Base-by-base conservation (phyloP, 2,888 invertebrate genomes). In the Dendrolimus pini region DNA sequence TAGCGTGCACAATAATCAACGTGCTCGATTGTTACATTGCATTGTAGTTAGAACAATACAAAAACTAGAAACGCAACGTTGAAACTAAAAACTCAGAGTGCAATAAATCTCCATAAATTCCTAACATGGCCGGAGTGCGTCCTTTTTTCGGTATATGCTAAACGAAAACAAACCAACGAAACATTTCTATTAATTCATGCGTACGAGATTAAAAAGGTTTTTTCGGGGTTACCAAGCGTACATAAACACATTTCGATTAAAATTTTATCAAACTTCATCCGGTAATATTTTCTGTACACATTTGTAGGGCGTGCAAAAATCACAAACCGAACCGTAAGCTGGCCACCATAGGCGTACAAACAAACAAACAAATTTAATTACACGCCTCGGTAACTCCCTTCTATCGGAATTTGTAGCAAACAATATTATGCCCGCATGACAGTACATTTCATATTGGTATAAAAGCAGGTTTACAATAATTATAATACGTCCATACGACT, bases 361-460 rank as follows among this genome's bases (percentile, higher is more conserved):
- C 71, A 78, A 77, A 80, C 75, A 80, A 79, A 75, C 77, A 77
- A 80, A 80, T 77, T 79, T 78, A 80, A 81, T 81, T 80, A 82
- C 71, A 63, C 63, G 59, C 57, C 56, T 63, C 67, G 66, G 70
- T 69, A 70, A 65, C 65, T 30, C 30, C 30, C 62, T 61, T 69
- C 67, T 71, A 70, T 70, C 66, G 67, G 66, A 69, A 68, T 68
- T 67, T 62, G 63, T 69, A 70, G 69, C 65, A 66, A 69, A 71
- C 65, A 67, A 60, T 54, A 13, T 47, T 47, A 47, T 10, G 47
- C 47, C 12, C 47, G 47, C 47, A 47, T 47, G 47, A 47, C 47
- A 47, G 47, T 47, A 47, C 47, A 9, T 47, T 47, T 47, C 47
- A 12, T 9, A 47, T 47, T 47, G 9, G 9, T 9, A 47, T 47